Conservation (phyloP, 1,140 invertebrate species). For the Scaptomyza montana region DNA sequence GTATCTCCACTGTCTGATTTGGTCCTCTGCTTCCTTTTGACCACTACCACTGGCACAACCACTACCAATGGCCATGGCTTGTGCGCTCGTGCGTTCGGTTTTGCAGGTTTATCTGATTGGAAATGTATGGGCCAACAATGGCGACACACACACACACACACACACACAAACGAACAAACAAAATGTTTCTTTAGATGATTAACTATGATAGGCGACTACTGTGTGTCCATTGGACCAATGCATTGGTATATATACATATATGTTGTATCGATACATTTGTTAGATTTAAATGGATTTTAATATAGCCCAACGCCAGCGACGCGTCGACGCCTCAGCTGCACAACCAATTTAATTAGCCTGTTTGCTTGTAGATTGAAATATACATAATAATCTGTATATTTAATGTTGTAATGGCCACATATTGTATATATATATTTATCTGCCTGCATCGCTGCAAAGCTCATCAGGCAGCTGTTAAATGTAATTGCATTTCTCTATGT, state of each 20-base stretch:
- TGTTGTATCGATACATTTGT: slow-evolving; percentile 49
- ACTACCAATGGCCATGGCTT: slow-evolving; percentile 37
- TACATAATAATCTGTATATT: slow-evolving; percentile 53
- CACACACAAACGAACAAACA: slow-evolving; percentile 40
- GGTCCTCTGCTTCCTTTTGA: slow-evolving; percentile 16
- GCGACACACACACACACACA: slow-evolving; percentile 57
- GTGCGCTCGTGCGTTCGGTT: slow-evolving; percentile 62
- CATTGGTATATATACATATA: slow-evolving; percentile 26
- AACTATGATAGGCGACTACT: slow-evolving; percentile 61
- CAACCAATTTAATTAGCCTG: slow-evolving; percentile 65
- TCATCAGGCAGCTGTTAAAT: slow-evolving; percentile 71
- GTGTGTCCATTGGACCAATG: slow-evolving; percentile 26
- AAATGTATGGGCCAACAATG: slow-evolving; percentile 74
- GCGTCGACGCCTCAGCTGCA: slow-evolving; percentile 40
- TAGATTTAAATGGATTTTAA: slow-evolving; percentile 78
- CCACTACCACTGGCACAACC: neutral
- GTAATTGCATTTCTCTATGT: slow-evolving; percentile 67
- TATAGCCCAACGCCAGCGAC: slow-evolving; percentile 37
- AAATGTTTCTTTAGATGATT: slow-evolving; percentile 76
- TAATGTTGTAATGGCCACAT: slow-evolving; percentile 1
- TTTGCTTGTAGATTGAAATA: slow-evolving; percentile 37
- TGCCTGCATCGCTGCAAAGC: slow-evolving; percentile 50
- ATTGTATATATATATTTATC: slow-evolving; percentile 54
- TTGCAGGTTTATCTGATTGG: slow-evolving; percentile 73
- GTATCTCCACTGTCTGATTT: neutral